Evolutionary conservation across 1,140 invertebrate genomes (phyloP).

Genomic region (Neodiprion fabricii): DNA sequence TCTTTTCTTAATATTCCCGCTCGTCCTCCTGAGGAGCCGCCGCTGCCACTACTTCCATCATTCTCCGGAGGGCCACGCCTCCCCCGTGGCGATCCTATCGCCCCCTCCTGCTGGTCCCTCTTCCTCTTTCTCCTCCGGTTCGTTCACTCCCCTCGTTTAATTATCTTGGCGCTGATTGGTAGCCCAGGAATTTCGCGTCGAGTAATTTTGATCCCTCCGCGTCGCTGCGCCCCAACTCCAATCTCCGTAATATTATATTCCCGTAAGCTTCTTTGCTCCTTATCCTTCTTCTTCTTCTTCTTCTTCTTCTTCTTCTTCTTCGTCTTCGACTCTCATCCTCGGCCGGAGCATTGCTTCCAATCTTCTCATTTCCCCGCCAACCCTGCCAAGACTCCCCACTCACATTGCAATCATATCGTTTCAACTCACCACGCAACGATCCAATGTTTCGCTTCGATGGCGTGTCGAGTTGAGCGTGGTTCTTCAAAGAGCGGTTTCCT

Average conservation of each 20-base stretch:
- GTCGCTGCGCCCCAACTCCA: conserved; percentile 10
- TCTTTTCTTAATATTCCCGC: conserved; percentile 35
- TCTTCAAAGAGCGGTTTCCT: no score
- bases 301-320: conserved; percentile 6
- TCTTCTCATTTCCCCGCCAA: background rate
- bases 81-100: conserved; percentile 54
- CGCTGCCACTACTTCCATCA: conserved; percentile 54
- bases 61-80: conserved; percentile 52
- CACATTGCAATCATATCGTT: background rate
- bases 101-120: conserved; percentile 34
- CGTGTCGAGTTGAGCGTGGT: no score
- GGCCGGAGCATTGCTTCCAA: conserved; percentile 8
- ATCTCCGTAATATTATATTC: conserved; percentile 2
- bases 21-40: conserved; percentile 43
- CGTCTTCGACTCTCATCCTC: conserved; percentile 1
- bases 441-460: no score
- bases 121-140: conserved; percentile 22
- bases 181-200: conserved; percentile 55
- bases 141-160: conserved; percentile 56
- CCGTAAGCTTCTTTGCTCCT: background rate
- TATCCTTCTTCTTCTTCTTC: conserved; percentile 7
- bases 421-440: background rate
- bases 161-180: conserved; percentile 59
- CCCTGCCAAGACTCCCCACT: background rate
- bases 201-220: conserved; percentile 54